phyloP scores from a whole-genome alignment of 2,888 invertebrate species.

The Trachelus tabidus region DNA sequence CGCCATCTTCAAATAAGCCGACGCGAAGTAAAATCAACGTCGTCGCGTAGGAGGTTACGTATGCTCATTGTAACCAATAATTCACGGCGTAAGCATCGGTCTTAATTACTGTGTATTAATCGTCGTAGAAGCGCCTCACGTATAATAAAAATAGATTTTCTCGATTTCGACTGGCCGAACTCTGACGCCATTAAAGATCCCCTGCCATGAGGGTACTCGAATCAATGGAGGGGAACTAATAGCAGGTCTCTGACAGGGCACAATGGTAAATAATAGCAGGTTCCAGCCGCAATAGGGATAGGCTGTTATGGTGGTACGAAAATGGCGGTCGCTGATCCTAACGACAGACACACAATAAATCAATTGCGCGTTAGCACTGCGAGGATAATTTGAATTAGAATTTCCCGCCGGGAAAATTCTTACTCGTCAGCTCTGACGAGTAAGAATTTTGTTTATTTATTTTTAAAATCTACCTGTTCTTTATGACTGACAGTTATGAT shows the following conservation, averaged over 20 bases:
- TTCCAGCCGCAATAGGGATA: constrained; percentile 30
- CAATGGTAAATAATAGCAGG: constrained; percentile 34
- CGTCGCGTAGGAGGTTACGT: neutral
- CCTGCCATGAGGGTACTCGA: neutral
- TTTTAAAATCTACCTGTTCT: neutral
- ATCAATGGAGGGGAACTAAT: constrained; percentile 47
- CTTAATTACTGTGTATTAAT: neutral
- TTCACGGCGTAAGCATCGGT: neutral
- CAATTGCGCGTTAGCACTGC: neutral
- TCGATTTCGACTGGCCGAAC: neutral
- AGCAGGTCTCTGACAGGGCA: constrained; percentile 39
- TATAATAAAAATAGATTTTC: neutral
- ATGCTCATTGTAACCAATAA: neutral
- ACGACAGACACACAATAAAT: neutral
- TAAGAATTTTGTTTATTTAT: neutral
- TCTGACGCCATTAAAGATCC: neutral
- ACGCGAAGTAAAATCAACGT: neutral
- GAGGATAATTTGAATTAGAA: neutral
- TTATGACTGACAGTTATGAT: neutral
- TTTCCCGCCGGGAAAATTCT: neutral
- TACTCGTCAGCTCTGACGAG: neutral
- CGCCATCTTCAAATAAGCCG: constrained; percentile 18
- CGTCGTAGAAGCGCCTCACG: neutral
- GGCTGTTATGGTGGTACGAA: constrained; percentile 37
- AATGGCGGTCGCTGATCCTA: constrained; percentile 19